Evolutionary conservation across 2,797 vertebrate genomes (phyloP).

Genomic region (Mormyrus proboscirostris): DNA sequence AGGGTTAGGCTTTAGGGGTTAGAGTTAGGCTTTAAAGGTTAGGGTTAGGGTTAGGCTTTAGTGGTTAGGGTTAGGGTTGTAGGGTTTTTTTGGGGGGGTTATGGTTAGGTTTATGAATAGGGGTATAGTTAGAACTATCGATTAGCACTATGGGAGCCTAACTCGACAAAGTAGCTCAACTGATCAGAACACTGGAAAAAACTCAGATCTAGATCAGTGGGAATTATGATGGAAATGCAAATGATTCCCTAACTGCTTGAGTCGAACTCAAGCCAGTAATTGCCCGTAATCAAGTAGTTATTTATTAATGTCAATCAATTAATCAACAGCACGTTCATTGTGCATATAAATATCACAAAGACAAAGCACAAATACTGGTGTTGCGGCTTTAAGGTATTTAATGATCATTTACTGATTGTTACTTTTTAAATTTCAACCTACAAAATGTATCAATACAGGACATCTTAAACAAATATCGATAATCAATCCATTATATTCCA

Average conservation of each 20-base stretch:
- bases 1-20: too few species aligned
- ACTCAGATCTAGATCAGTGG: background rate
- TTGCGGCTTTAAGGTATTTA: background rate
- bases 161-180: background rate
- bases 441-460: background rate
- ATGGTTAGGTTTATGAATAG: too few species aligned
- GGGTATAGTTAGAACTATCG: background rate
- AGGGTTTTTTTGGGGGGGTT: too few species aligned
- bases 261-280: background rate
- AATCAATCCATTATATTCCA: background rate
- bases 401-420: background rate
- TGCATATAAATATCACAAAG: background rate
- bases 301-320: background rate
- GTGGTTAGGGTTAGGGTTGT: too few species aligned
- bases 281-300: background rate
- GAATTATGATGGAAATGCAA: background rate
- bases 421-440: background rate
- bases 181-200: background rate
- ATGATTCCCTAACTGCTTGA: background rate
- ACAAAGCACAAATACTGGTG: background rate
- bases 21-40: background rate
- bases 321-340: background rate
- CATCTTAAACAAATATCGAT: background rate
- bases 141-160: background rate
- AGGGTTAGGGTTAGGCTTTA: too few species aligned